Evolutionary conservation across 2,113 vertebrate genomes (phyloP).

Genomic region (Butorides virescens): DNA sequence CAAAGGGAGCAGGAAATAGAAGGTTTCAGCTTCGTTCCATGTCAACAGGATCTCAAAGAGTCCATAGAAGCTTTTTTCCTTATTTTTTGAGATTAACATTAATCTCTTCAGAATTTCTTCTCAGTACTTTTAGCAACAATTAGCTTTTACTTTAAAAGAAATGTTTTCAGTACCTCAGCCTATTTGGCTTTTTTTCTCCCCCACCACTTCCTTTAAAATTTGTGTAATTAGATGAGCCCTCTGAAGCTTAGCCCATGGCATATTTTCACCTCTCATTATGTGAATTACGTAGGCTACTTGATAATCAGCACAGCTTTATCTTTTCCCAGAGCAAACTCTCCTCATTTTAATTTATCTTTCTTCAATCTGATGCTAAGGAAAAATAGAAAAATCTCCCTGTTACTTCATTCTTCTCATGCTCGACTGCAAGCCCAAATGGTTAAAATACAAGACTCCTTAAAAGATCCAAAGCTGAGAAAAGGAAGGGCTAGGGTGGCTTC

Average conservation of each 20-base stretch:
- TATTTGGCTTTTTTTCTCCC: background rate
- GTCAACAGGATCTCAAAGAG: background rate
- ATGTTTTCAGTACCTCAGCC: background rate
- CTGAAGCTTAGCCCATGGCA: background rate
- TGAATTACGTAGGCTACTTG: background rate
- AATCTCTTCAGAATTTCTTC: background rate
- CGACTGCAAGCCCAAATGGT: background rate
- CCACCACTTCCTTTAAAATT: slow-evolving; percentile 25
- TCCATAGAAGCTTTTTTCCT: background rate
- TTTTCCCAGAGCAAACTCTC: background rate
- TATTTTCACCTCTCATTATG: background rate
- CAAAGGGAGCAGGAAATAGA: background rate
- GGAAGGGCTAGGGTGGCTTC: slow-evolving; percentile 45
- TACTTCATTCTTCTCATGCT: background rate
- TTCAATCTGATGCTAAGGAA: background rate
- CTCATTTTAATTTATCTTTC: background rate
- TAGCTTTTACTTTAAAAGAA: background rate
- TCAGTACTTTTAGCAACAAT: background rate
- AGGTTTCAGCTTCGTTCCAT: background rate
- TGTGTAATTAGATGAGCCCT: background rate
- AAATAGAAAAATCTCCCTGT: background rate
- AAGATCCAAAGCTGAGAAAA: slow-evolving; percentile 41
- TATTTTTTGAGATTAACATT: background rate
- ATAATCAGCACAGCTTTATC: background rate
- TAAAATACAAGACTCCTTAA: background rate